Evolutionary conservation across 1,140 invertebrate species (phyloP).

Genomic region (Oryctes rhinoceros): DNA sequence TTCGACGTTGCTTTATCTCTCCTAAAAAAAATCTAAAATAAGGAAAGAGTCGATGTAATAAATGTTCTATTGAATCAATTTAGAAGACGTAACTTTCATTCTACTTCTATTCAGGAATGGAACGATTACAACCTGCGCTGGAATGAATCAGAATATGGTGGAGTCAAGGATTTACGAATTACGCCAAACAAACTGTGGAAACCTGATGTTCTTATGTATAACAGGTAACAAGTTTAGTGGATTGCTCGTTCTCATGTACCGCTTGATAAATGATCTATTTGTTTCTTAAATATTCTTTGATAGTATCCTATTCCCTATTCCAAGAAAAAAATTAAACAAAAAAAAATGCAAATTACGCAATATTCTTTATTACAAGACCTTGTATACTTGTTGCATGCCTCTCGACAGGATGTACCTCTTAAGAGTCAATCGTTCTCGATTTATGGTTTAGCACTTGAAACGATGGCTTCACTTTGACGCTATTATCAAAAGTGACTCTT

Average conservation of each 20-base stretch:
- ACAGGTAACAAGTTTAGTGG: conserved; percentile 79
- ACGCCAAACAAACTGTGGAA: conserved; percentile 96
- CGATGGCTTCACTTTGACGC: neutral
- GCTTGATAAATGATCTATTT: neutral
- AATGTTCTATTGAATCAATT: neutral
- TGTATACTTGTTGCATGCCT: conserved; percentile 14
- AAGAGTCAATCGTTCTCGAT: neutral
- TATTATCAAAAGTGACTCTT: neutral
- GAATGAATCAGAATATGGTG: conserved; percentile 94
- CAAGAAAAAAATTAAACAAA: too few species aligned
- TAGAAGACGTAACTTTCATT: neutral
- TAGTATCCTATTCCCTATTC: too few species aligned
- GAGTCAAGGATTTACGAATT: conserved; percentile 91
- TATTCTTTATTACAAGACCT: too few species aligned
- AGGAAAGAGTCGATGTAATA: neutral
- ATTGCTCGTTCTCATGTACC: conserved; percentile 6
- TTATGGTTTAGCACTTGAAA: neutral
- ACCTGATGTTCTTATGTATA: conserved; percentile 98
- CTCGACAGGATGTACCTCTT: neutral
- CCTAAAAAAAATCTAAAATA: too few species aligned
- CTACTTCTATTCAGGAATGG: conserved; percentile 83
- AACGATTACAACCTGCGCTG: conserved; percentile 95
- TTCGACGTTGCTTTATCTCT: too few species aligned
- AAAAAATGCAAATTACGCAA: too few species aligned
- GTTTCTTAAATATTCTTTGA: too few species aligned